These are phyloP conservation scores for Cotesia typhae DNA, from an alignment of 1,140 invertebrate species.

Conservation along the genomic window DNA sequence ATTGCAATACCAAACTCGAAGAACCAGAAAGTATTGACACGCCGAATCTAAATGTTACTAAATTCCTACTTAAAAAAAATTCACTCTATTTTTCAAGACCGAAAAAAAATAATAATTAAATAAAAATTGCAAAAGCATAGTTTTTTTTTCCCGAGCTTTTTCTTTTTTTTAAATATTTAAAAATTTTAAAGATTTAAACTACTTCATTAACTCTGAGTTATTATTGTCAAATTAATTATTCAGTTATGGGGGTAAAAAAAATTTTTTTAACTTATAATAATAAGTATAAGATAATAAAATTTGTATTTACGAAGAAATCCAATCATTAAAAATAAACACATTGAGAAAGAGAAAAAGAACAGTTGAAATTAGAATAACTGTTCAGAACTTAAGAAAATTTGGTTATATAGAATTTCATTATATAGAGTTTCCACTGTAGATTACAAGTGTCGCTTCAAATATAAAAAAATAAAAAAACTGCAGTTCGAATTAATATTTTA, in stretches of 20 bases:
- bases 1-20: conserved; percentile 38
- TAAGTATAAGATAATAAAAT: too few relatives aligned
- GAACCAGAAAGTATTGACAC: conserved; percentile 41
- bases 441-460: too few relatives aligned
- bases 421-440: too few relatives aligned
- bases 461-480: too few relatives aligned
- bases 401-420: too few relatives aligned
- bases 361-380: too few relatives aligned
- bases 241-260: not conserved
- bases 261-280: not conserved
- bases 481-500: too few relatives aligned
- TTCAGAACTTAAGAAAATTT: too few relatives aligned
- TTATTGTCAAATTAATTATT: not conserved
- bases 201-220: not conserved
- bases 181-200: not conserved
- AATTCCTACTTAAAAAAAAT: conserved; percentile 42
- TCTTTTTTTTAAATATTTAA: not conserved
- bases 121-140: conserved; percentile 10
- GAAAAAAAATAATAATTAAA: conserved; percentile 12
- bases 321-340: too few relatives aligned
- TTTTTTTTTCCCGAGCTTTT: not conserved
- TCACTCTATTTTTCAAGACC: conserved; percentile 25
- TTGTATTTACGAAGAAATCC: too few relatives aligned
- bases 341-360: too few relatives aligned
- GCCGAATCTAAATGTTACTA: conserved; percentile 40